phyloP scores from a whole-genome alignment of 2,888 invertebrate species.

The Pedicia rivosa region DNA sequence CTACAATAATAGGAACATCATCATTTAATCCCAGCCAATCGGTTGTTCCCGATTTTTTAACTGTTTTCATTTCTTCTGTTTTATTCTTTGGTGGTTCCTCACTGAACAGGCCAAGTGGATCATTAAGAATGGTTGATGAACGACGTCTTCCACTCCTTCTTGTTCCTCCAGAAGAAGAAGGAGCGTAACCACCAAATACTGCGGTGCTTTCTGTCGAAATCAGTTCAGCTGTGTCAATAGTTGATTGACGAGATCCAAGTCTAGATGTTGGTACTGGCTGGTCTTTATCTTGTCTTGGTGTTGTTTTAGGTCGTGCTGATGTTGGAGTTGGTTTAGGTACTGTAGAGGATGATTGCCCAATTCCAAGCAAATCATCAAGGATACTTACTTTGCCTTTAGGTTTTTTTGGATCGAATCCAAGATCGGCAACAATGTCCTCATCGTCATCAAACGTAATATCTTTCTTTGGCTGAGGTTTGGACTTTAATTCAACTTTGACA shows the following conservation, averaged over 20 bases:
- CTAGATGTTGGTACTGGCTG: conserved; percentile 4
- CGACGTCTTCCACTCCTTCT: conserved; percentile 25
- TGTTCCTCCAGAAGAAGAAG: conserved; percentile 18
- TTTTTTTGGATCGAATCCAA: conserved; percentile 30
- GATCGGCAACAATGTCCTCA: conserved; percentile 22
- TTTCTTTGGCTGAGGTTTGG: neutral
- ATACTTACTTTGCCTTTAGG: conserved; percentile 25
- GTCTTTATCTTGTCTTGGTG: conserved; percentile 10
- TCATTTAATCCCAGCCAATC: conserved; percentile 26
- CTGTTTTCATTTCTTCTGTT: neutral
- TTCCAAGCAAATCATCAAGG: conserved; percentile 24
- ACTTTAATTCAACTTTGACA: neutral
- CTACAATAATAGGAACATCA: neutral
- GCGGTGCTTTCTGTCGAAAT: conserved; percentile 14
- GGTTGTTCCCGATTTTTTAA: conserved; percentile 18
- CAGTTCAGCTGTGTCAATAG: conserved; percentile 21
- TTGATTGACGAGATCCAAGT: conserved; percentile 26
- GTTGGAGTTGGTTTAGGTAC: conserved; percentile 13
- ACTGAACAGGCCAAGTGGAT: conserved; percentile 15
- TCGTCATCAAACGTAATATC: conserved; percentile 16
- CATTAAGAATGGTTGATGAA: conserved; percentile 19
- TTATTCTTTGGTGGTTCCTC: neutral
- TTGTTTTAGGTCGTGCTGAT: conserved; percentile 11
- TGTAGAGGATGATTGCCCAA: no score
- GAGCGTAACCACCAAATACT: conserved; percentile 10